Evolutionary conservation across 1,140 invertebrate genomes (phyloP).

Genomic region (Proales similis): DNA sequence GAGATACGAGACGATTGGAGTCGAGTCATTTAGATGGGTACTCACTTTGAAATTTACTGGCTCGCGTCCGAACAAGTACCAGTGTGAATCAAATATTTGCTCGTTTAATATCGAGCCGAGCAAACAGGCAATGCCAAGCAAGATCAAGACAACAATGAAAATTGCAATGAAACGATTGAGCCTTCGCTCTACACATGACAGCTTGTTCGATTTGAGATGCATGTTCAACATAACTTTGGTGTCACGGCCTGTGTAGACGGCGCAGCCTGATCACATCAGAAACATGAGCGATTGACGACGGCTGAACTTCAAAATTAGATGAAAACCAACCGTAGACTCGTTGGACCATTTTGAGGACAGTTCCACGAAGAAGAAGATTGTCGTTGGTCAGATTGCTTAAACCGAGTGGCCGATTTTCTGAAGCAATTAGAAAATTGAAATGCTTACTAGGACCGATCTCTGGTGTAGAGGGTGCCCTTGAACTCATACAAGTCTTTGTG

Average conservation of each 20-base stretch:
- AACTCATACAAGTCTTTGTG: constrained; percentile 68
- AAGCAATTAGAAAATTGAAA: background rate
- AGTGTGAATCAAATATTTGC: too few species aligned
- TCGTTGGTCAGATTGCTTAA: constrained; percentile 63
- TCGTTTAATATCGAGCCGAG: too few species aligned
- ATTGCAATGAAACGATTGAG: constrained; percentile 36
- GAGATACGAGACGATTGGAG: too few species aligned
- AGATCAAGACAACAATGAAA: constrained; percentile 13
- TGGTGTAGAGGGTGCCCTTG: constrained; percentile 70
- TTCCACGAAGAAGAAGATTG: constrained; percentile 69
- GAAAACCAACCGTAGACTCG: constrained; percentile 57
- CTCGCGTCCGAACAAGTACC: constrained; percentile 84
- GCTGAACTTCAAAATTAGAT: too few species aligned
- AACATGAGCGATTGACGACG: constrained; percentile 84
- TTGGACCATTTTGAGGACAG: constrained; percentile 71
- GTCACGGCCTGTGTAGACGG: constrained; percentile 72
- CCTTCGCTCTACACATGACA: constrained; percentile 69
- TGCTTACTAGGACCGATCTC: constrained; percentile 55
- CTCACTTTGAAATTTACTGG: background rate
- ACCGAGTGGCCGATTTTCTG: constrained; percentile 39
- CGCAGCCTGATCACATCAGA: constrained; percentile 72
- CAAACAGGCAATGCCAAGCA: constrained; percentile 3
- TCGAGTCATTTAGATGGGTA: background rate
- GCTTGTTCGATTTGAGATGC: constrained; percentile 66
- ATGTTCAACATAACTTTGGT: constrained; percentile 77